Percentiles rank a stretch among this genome's conserved stretches.
phyloP scores from a whole-genome alignment of 2,797 vertebrate species.

The Eidolon dupreanum region DNA sequence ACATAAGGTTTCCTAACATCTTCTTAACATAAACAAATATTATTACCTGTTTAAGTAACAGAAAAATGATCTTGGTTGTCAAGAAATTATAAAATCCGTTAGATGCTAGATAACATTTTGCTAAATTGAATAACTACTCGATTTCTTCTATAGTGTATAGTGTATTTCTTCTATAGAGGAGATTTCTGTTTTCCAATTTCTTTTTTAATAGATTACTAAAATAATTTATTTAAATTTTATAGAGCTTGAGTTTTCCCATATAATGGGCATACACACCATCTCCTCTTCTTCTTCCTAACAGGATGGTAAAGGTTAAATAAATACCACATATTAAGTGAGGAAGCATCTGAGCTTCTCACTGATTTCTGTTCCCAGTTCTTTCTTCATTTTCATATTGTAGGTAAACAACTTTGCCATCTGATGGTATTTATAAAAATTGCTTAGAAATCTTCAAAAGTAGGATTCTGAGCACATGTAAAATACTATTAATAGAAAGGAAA shows the following conservation, averaged over 20 bases:
- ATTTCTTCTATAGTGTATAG: neutral
- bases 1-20: neutral
- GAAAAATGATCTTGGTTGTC: constrained; percentile 26
- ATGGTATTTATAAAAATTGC: constrained; percentile 29
- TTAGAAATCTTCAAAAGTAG: constrained; percentile 28
- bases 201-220: constrained; percentile 37
- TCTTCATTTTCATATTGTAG: constrained; percentile 27
- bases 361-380: constrained; percentile 11
- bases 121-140: neutral
- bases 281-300: neutral
- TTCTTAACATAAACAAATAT: neutral
- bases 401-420: constrained; percentile 22
- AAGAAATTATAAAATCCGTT: neutral
- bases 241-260: constrained; percentile 35
- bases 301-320: constrained; percentile 46
- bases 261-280: neutral
- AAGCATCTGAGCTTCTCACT: neutral
- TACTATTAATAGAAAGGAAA: neutral
- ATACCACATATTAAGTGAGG: constrained; percentile 17
- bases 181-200: neutral
- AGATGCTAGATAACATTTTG: neutral
- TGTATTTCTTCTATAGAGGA: neutral
- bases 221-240: constrained; percentile 40
- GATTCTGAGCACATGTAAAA: neutral
- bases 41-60: constrained; percentile 33